Base-by-base conservation (phyloP, 2,797 vertebrate genomes). In the Amblyopsis hoosieri region DNA sequence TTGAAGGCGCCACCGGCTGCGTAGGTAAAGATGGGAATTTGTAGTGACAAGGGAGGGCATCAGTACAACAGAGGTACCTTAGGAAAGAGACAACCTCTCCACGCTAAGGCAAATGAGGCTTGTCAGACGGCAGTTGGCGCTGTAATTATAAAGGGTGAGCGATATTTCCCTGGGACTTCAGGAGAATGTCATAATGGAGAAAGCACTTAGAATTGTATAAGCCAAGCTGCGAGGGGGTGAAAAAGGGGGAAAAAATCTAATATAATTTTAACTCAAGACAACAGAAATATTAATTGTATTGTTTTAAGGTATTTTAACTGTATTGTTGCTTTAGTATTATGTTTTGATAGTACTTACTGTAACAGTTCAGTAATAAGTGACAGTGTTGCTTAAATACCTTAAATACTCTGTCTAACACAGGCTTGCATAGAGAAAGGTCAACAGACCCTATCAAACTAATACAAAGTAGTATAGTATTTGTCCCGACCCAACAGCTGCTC, bases 71-170 rank as follows among this genome's bases (percentile, higher is more conserved):
- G 79, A 83, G 74, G 73, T 83, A 90, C 81, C 87, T 84, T 70
- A 80, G 82, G 76, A 81, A 86, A 74, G 79, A 86, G 87, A 90
- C 79, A 83, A 78, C 61, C 82, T 84, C 80, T 79, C 56, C 79
- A 74, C 64, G 84, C 67, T 67, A 74, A 87, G 82, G 75, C 78
- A 89, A 89, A 92, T 85, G 79, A 89, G 85, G 69, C 85, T 85
- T 91, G 89, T 90, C 90, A 93, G 87, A 69, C 75, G 85, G 86
- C 90, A 92, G 88, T 93, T 92, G 90, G 89, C 80, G 86, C 77
- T 76, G 80, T 92, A 89, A 91, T 90, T 88, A 90, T 85, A 82
- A 87, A 90, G 84, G 84, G 73, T 79, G 86, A 62, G 62, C 75
- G 77, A 81, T 84, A 85, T 85, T 86, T 87, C 83, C 86, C 70